Evolutionary conservation across 2,888 invertebrate genomes (phyloP).

Genomic region (Nomada flava): DNA sequence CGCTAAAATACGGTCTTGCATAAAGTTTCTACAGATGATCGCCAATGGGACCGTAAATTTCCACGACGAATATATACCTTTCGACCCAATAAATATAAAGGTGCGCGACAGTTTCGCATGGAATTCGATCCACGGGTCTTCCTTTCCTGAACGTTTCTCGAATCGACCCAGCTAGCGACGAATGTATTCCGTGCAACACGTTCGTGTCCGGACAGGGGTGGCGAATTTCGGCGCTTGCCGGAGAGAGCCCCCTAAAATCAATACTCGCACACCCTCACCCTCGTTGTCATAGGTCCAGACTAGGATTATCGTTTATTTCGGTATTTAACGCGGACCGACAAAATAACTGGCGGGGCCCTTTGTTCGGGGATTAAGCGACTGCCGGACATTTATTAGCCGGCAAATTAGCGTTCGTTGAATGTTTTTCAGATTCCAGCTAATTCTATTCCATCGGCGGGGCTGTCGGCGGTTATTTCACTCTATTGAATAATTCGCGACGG

Average conservation of each 20-base stretch:
- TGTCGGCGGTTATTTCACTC: no score
- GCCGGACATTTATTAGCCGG: constrained; percentile 47
- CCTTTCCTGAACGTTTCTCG: neutral
- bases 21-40: neutral
- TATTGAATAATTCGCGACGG: no score
- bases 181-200: constrained; percentile 46
- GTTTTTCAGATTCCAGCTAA: constrained; percentile 28
- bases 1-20: constrained; percentile 5
- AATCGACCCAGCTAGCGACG: constrained; percentile 16
- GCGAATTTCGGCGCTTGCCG: constrained; percentile 48
- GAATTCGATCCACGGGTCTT: no score
- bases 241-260: constrained; percentile 60
- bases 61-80: neutral
- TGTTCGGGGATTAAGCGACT: constrained; percentile 45
- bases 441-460: neutral
- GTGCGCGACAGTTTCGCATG: no score
- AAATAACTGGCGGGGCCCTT: constrained; percentile 43
- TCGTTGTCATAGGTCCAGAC: constrained; percentile 69
- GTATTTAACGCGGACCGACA: constrained; percentile 48
- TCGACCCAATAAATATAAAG: neutral
- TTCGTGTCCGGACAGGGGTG: constrained; percentile 10
- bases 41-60: neutral
- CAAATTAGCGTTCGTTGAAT: constrained; percentile 51
- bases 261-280: constrained; percentile 56
- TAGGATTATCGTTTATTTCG: constrained; percentile 63